These are phyloP conservation scores for Lasioglossum zephyrum DNA, from an alignment of 2,888 invertebrate genomes.

Conservation along the genomic window DNA sequence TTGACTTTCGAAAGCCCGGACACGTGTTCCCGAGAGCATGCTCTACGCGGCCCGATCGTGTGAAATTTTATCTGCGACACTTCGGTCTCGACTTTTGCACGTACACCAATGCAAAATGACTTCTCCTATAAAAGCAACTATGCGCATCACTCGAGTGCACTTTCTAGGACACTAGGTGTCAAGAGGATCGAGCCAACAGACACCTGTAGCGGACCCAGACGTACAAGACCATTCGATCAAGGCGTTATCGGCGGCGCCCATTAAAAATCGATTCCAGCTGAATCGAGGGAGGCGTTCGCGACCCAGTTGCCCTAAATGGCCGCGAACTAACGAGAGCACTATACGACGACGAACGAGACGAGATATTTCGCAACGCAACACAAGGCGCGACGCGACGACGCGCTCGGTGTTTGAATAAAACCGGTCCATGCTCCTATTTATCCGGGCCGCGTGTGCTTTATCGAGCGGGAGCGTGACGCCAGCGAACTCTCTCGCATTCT, in stretches of 20 bases:
- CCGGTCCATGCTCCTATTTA: conserved; percentile 45
- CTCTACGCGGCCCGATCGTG: not conserved
- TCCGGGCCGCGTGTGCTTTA: conserved; percentile 24
- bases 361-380: conserved; percentile 30
- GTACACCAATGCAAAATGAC: not conserved
- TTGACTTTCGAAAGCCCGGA: conserved; percentile 48
- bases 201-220: conserved; percentile 12
- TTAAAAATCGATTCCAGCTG: conserved; percentile 16
- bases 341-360: not conserved
- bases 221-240: not conserved
- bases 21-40: not conserved
- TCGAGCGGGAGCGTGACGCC: conserved; percentile 43
- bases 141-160: not conserved
- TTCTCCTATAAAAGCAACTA: not conserved
- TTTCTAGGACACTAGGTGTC: not conserved
- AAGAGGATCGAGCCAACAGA: not conserved
- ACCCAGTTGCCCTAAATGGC: conserved; percentile 41
- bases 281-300: conserved; percentile 16
- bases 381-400: no score
- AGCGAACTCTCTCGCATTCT: conserved; percentile 24
- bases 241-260: not conserved
- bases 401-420: conserved; percentile 45
- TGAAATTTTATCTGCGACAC: not conserved
- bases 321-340: conserved; percentile 9
- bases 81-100: not conserved